Base-by-base conservation (phyloP, 2,888 invertebrate species). In the Orchesellides sinensis region DNA sequence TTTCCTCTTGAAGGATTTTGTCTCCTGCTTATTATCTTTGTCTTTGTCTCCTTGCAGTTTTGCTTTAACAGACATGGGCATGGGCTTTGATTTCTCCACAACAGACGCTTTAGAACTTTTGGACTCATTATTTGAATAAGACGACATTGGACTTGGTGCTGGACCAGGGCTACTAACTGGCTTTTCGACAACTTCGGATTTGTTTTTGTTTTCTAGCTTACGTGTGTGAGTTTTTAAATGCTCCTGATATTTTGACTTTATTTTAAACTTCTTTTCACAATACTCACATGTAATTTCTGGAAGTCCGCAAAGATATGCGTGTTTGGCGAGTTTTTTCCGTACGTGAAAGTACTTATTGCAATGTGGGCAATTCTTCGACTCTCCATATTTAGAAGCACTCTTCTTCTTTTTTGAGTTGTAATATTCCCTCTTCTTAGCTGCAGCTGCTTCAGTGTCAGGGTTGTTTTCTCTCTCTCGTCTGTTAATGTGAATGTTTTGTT, bases 41-140 rank as follows among this genome's bases (percentile, higher is more conserved):
- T n/a, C 17, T 56, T 17, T 35, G 0, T 68, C 68, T 17, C 54
- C 54, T 10, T 61, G 40, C 35, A 79, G 27, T n/a, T 72, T 80
- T 14, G 70, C 65, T 56, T 65, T 80, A 25, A 66, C 54, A 19
- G 72, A 80, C 25, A n/a, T 66, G 21, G 72, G 79, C 72, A 80
- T 80, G 35, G 72, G 40, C n/a, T 45, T 68, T 1, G 56, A 35
- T 56, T 68, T 75, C 10, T 66, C 75, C 4, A 56, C 66, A 14
- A 56, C 45, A 19, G 66, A 68, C 1, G 27, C 27, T 14, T 52
- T 32, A 10, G 73, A 75, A 40, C 17, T 40, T 19, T 45, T 66
- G 2, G 75, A 75, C 25, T 54, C 23, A 4, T n/a, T 40, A 17
- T 40, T 47, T n/a, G 66, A 66, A 2, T 14, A 1, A 0, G 27